Evolutionary conservation across 2,113 vertebrate species (phyloP).

Genomic region (Penelope pileata): DNA sequence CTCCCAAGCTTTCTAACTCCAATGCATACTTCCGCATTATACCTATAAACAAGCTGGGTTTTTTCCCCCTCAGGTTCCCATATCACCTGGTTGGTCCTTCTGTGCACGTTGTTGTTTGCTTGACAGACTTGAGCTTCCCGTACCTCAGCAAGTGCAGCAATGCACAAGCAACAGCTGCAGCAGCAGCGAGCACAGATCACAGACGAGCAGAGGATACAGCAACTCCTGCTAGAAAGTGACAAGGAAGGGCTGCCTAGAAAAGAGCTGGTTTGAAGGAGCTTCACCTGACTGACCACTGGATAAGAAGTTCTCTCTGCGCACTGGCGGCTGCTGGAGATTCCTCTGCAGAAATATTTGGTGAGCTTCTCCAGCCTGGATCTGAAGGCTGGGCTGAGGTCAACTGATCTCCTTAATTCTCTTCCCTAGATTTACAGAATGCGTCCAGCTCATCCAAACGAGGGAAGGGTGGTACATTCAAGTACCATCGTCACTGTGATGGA

Average conservation of each 20-base stretch:
- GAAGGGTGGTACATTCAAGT: neutral
- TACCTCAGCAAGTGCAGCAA: neutral
- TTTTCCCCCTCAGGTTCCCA: neutral
- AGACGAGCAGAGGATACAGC: neutral
- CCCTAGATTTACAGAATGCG: neutral
- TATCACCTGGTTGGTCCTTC: slow-evolving; percentile 29
- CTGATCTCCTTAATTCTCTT: neutral
- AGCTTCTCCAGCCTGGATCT: neutral
- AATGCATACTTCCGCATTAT: neutral
- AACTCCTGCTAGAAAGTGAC: neutral
- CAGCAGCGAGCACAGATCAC: neutral
- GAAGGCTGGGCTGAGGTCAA: neutral
- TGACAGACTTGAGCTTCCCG: slow-evolving; percentile 30
- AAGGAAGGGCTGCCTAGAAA: neutral
- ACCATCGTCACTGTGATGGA: neutral
- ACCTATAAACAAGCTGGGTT: neutral
- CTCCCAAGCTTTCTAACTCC: neutral
- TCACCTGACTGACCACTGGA: neutral
- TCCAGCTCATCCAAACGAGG: neutral
- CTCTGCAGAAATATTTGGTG: neutral
- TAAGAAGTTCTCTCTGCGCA: neutral
- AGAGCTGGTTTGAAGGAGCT: neutral
- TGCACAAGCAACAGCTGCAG: slow-evolving; percentile 3
- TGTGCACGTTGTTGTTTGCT: neutral
- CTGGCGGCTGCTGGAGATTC: neutral